phyloP scores from a whole-genome alignment of 2,888 invertebrate genomes.

The Linyphia triangularis region DNA sequence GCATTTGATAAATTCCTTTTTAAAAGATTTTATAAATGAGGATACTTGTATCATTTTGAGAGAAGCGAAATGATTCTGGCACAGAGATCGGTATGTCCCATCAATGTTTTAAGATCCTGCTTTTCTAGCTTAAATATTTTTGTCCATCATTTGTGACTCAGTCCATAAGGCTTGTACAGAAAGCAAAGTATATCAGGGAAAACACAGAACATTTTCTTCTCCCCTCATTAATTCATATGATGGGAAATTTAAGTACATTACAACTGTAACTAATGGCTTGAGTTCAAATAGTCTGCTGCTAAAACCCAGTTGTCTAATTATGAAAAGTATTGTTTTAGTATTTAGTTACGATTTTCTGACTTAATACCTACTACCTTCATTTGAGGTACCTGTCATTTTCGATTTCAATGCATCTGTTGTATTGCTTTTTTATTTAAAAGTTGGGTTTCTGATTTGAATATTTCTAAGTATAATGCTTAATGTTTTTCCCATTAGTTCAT shows the following conservation, averaged over 20 bases:
- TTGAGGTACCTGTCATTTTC: conserved; percentile 43
- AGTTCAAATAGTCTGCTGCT: conserved; percentile 37
- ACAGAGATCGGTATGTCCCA: neutral
- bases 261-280: conserved; percentile 29
- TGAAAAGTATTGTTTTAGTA: conserved; percentile 13
- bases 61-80: neutral
- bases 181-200: conserved; percentile 53
- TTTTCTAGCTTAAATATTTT: conserved; percentile 54
- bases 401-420: conserved; percentile 33
- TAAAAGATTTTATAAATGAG: neutral
- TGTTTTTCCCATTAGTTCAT: conserved; percentile 35
- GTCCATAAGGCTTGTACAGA: conserved; percentile 57
- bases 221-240: conserved; percentile 33
- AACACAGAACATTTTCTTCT: conserved; percentile 35
- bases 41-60: conserved; percentile 3
- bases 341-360: conserved; percentile 1
- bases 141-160: conserved; percentile 40
- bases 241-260: conserved; percentile 41
- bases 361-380: conserved; percentile 18
- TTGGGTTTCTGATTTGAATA: conserved; percentile 32
- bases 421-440: conserved; percentile 33
- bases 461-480: conserved; percentile 23
- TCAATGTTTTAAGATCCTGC: conserved; percentile 46
- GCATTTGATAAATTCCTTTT: neutral
- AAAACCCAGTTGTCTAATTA: conserved; percentile 29